Base-by-base conservation (phyloP, 2,797 vertebrate species). In the Leontopithecus rosalia region DNA sequence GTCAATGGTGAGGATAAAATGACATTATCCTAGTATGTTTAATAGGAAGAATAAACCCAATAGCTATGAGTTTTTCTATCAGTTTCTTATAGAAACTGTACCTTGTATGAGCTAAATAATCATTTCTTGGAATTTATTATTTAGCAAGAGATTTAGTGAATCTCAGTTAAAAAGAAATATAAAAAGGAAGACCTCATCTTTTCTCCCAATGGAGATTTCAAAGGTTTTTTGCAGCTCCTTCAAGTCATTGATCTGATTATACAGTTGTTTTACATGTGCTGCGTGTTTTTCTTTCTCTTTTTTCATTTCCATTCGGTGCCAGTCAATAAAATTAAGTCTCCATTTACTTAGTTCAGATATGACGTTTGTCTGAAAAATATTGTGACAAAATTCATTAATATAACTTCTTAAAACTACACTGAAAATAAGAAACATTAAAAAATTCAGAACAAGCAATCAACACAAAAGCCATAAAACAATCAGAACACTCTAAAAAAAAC, bases 331-430 rank as follows among this genome's bases (percentile, higher is more conserved):
- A 91, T 98, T 98, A 96, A 99, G 95, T 98, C 99, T 99, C 99
- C 99, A 99, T 81, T 99, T 99, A 96, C 98, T 99, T 95, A 99
- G 98, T 98, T 99, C 99, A 85, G 98, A 99, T 98, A 99, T 98
- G 97, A 99, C 98, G 97, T 99, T 99, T 83, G 99, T 98, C 99
- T 99, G 97, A 95, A 98, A 98, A 97, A 94, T 24, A 91, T 9
- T 67, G 2, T 43, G 80, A 92, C 50, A 85, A 26, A 55, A 55
- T 73, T 97, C 22, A 61, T 93, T 97, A 52, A 94, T n/a, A 48
- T 1, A 50, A 36, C 43, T 90, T 89, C 75, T 80, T 92, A 84
- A 94, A 97, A 91, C 67, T 73, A 88, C 36, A 84, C 24, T 36
- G 6, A 76, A 95, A 73, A 93, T 72, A 81, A 81, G 43, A 95